These are phyloP conservation scores for Ceratina japonica DNA, from an alignment of 1,140 invertebrate genomes.

Conservation along the genomic window DNA sequence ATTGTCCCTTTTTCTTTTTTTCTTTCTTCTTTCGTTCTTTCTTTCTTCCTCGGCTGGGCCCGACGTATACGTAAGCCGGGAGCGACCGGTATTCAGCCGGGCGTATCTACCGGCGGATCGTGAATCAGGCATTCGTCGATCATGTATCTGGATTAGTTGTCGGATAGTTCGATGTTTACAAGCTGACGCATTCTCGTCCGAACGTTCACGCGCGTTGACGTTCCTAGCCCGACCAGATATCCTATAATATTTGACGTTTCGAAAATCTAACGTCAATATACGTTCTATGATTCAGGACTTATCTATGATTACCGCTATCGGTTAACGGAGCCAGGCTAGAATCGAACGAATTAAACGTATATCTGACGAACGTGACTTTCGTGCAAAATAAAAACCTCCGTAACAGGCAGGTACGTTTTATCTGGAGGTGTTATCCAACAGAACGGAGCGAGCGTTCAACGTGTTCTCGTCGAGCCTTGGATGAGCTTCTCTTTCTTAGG, in stretches of 20 bases:
- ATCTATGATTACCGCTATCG: not conserved
- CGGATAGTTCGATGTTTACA: conserved; percentile 42
- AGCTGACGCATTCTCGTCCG: conserved; percentile 39
- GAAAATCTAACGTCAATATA: not conserved
- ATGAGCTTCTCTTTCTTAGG: too few species aligned
- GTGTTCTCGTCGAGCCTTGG: too few species aligned
- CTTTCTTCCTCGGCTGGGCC: not conserved
- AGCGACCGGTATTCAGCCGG: not conserved
- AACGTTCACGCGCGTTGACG: conserved; percentile 38
- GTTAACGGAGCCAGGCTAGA: not conserved
- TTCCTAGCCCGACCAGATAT: not conserved
- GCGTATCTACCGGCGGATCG: conserved; percentile 1
- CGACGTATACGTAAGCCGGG: too few species aligned
- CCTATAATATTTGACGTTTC: conserved; percentile 15
- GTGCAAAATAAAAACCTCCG: not conserved
- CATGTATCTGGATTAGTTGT: conserved; percentile 63
- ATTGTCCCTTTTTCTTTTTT: not conserved
- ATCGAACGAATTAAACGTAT: too few species aligned
- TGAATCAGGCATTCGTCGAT: conserved; percentile 62
- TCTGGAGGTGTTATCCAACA: too few species aligned
- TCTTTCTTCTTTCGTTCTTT: too few species aligned
- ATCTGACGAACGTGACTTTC: not conserved
- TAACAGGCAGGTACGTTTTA: not conserved
- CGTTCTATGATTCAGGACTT: not conserved
- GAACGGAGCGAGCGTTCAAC: too few species aligned